Evolutionary conservation across 2,797 vertebrate genomes (phyloP).

Genomic region (Xenops minutus): DNA sequence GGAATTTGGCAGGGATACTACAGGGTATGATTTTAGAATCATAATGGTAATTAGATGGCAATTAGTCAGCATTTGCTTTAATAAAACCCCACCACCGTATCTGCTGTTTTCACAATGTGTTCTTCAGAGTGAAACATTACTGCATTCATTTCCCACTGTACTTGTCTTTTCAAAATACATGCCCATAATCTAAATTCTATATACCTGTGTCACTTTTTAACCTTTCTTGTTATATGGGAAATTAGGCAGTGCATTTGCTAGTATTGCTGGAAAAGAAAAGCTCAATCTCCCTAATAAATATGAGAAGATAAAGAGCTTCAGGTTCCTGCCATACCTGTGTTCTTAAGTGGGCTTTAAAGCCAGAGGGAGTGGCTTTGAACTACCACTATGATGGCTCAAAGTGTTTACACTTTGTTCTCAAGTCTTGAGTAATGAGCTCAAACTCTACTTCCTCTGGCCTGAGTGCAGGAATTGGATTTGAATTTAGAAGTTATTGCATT

Average conservation of each 20-base stretch:
- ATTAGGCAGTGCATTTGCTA: not conserved
- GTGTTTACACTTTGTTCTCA: not conserved
- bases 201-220: not conserved
- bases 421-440: not conserved
- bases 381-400: not conserved
- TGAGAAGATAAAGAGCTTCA: not conserved
- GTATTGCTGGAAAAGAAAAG: not conserved
- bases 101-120: not conserved
- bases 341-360: not conserved
- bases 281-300: not conserved
- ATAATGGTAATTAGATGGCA: not conserved
- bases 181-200: not conserved
- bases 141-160: not conserved
- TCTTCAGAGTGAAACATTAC: not conserved
- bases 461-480: not conserved
- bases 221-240: not conserved
- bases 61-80: not conserved
- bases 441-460: not conserved
- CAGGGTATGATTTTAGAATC: not conserved
- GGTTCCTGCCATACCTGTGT: not conserved
- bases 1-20: not conserved
- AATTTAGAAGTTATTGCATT: not conserved
- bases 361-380: not conserved
- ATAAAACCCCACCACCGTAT: not conserved
- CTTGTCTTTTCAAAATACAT: not conserved